These are phyloP conservation scores for Montipora cactus DNA, from an alignment of 64 coral and sea anemone genomes.

Conservation along the genomic window DNA sequence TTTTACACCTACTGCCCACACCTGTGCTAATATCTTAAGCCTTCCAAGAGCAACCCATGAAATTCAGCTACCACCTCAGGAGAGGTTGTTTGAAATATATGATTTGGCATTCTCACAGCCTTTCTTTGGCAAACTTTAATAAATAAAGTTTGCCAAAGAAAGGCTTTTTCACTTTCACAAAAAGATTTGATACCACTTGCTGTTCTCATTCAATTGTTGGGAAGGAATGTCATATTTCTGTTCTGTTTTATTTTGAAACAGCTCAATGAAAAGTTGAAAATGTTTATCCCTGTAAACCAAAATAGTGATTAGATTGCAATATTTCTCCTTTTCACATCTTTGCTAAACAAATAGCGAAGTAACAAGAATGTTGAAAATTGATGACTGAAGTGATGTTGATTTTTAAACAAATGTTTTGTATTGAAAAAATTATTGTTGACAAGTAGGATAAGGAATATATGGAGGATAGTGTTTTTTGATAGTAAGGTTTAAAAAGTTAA, in stretches of 20 bases:
- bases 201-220: conserved; percentile 4
- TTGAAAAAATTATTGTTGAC: too few species aligned
- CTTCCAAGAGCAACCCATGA: conserved; percentile 69
- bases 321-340: background rate
- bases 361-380: too few species aligned
- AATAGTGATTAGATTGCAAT: background rate
- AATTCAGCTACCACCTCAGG: conserved; percentile 32
- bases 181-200: background rate
- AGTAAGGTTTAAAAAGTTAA: too few species aligned
- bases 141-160: background rate
- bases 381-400: too few species aligned
- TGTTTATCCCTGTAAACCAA: conserved; percentile 4
- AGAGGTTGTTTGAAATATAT: conserved; percentile 72
- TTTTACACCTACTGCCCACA: conserved; percentile 69
- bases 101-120: conserved; percentile 71
- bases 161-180: background rate
- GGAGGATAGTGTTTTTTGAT: too few species aligned
- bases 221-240: conserved; percentile 5
- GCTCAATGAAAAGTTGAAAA: background rate
- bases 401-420: too few species aligned
- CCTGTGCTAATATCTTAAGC: conserved; percentile 62
- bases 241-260: background rate
- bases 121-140: conserved; percentile 62
- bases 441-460: too few species aligned
- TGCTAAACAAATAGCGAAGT: too few species aligned